phyloP scores from a whole-genome alignment of 2,113 vertebrate species.

The pig (Sus scrofa) region DNA sequence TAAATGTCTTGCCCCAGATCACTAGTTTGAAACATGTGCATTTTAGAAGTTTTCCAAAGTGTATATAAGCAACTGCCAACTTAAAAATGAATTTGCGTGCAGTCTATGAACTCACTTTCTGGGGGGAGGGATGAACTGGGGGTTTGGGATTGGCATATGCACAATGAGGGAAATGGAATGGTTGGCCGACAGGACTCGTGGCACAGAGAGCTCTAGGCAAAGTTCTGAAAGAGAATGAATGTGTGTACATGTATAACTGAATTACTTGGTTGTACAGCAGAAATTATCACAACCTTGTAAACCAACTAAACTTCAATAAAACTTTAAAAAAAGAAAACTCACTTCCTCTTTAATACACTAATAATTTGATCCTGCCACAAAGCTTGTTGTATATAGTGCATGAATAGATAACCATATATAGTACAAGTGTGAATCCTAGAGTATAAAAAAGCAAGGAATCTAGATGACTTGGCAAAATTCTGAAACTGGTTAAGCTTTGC shows the following conservation, averaged over 20 bases:
- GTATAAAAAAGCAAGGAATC: conserved; percentile 30
- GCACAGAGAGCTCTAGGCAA: too few relatives aligned
- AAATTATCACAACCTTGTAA: too few relatives aligned
- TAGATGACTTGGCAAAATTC: conserved; percentile 28
- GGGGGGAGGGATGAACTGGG: too few relatives aligned
- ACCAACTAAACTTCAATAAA: too few relatives aligned
- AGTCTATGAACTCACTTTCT: neutral
- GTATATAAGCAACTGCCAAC: neutral
- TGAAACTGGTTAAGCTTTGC: conserved; percentile 20
- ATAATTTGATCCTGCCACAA: neutral
- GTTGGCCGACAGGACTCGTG: too few relatives aligned
- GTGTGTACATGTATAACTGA: too few relatives aligned
- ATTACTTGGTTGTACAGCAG: too few relatives aligned
- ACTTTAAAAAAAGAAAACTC: neutral
- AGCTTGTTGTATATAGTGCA: neutral
- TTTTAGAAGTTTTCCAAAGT: conserved; percentile 26
- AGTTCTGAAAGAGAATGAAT: too few relatives aligned
- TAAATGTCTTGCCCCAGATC: neutral
- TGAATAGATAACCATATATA: neutral
- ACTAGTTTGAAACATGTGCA: neutral
- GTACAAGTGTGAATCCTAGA: neutral
- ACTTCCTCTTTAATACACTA: conserved; percentile 50
- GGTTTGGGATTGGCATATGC: too few relatives aligned
- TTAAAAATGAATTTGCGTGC: neutral
- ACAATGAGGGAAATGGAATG: too few relatives aligned